Base-by-base conservation (phyloP, 2,113 vertebrate genomes). In the Forbesichthys papilliferus region DNA sequence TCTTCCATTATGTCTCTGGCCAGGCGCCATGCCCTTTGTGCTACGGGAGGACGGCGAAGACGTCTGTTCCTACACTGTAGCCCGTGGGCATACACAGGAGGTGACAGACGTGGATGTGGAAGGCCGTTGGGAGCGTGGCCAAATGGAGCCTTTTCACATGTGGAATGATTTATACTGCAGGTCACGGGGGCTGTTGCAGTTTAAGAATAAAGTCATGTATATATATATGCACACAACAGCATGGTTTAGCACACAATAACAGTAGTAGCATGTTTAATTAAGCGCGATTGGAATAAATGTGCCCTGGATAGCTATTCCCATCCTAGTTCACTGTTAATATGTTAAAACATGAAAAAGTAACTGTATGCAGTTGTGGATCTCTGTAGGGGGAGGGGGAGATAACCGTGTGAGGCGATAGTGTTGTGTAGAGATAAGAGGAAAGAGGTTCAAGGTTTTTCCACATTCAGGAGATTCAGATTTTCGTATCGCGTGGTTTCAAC, bases 1-100 rank as follows among this genome's bases (percentile, higher is more conserved):
- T 64, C 72, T 71, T 66, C 58, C 71, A 74, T 80, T 82, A 68
- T 73, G 77, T 74, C 81, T 74, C 81, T 85, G 79, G 79, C 78
- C n/a, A 10, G 56, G 51, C 79, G 73, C 82, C 84, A 84, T 70
- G 71, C 64, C 68, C 62, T 83, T 74, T 84, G 68, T 60, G 75
- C 73, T 80, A 63, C 66, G 48, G 51, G 58, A 74, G 73, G 75
- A 78, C 9, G 53, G 66, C 70, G 57, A 63, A 71, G 57, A 63
- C 14, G 56, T 82, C 64, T 70, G 65, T 78, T 69, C 49, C 9
- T 7, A 54, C 14, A 18, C 20, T 63, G 64, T 27, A 42, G 34
- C 61, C 59, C 53, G 36, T 33, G 61, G 57, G 72, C 69, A 48
- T 59, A 34, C 48, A 59, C 16, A 65, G 60, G 58, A 34, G 27